A percentile compares a stretch with the other conserved stretches of the same genome.
Conservation (phyloP, 1,140 invertebrate species). For the Teleopsis dalmanni region DNA sequence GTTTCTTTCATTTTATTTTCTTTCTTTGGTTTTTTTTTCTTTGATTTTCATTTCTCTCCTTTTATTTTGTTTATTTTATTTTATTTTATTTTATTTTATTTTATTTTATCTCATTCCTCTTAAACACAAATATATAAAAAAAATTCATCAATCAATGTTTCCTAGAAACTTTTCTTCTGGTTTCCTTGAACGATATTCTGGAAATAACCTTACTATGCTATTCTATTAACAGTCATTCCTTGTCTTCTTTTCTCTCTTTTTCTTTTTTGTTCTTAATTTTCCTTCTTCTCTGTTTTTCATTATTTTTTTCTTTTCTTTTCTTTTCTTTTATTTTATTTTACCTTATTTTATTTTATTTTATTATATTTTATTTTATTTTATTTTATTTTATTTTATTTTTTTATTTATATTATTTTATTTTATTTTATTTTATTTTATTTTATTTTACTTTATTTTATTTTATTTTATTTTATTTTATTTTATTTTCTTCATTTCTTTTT, state of each 20-base stretch:
- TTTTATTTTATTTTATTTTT: background rate
- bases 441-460: background rate
- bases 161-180: no score
- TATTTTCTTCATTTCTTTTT: background rate
- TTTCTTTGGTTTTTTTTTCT: slow-evolving; percentile 1
- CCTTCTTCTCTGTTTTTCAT: background rate
- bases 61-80: slow-evolving; percentile 1
- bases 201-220: no score
- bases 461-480: background rate
- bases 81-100: background rate
- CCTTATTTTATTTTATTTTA: background rate
- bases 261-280: slow-evolving; percentile 2
- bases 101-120: background rate
- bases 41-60: background rate
- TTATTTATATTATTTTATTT: background rate
- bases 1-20: background rate
- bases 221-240: no score
- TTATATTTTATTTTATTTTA: background rate
- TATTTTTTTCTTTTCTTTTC: background rate
- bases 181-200: no score
- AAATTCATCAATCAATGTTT: no score
- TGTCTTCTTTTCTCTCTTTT: background rate
- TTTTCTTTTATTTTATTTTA: background rate
- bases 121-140: no score
- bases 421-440: background rate